Base-by-base conservation (phyloP, 2,113 vertebrate species). In the Ictalurus punctatus region DNA sequence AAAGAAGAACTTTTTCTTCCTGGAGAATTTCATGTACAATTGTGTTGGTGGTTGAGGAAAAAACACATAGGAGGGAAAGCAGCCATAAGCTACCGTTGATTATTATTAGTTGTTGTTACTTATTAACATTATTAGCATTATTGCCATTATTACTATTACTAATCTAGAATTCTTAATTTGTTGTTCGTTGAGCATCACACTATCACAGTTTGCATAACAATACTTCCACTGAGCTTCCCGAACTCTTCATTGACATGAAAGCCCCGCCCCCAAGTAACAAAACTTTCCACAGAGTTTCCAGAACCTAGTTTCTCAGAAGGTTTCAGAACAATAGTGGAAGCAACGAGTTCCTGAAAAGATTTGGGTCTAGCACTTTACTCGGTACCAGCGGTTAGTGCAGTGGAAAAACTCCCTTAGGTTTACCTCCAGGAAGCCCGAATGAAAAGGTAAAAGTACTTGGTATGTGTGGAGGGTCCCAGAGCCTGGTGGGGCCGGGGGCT, bases 401-500 rank as follows among this genome's bases (percentile, higher is more conserved):
- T 83, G 81, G 58, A 83, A 83, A 83, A 40, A 63, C 14, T 63
- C 81, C 81, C 81, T 83, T 83, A 83, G 81, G 37, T 83, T 94
- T 94, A 94, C 94, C 94, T 95, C 94, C 90, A 95, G 94, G 92
- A 93, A 93, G 93, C 93, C 93, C 87, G 92, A 95, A 93, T 94
- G 93, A 96, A 97, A 96, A 96, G 96, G 93, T 96, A 96, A 91
- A 95, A 97, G 97, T 99, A 99, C 98, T 98, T 99, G 98, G 95
- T 99, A 99, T 95, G 97, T 97, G 96, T 98, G 97, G 95, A 97
- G 96, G 96, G 96, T 97, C 97, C 97, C 97, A 96, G 96, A 97
- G 96, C 97, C 96, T 95, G 97, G 95, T 93, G 96, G 96, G 96
- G 95, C 96, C 94, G 95, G 96, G 95, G 95, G 95, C 95, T 97